Evolutionary conservation across 1,140 invertebrate genomes (phyloP).

Genomic region (Aphaenogaster floridana): DNA sequence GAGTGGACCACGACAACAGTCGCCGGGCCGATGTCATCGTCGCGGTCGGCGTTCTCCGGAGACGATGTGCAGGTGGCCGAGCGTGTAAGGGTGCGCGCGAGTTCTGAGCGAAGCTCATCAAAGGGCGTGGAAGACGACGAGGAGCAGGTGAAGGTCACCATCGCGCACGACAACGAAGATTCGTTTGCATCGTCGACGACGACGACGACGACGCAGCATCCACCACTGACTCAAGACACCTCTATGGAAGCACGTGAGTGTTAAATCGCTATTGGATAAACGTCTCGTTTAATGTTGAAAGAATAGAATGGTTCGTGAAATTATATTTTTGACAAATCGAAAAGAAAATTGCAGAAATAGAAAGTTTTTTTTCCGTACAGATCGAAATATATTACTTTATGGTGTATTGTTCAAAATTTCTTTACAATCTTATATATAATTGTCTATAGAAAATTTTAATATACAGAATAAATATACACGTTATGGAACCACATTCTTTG

Average conservation of each 20-base stretch:
- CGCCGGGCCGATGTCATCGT: slow-evolving; percentile 84
- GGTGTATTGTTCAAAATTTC: background rate
- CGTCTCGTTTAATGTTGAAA: background rate
- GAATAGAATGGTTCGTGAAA: background rate
- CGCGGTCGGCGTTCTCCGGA: slow-evolving; percentile 79
- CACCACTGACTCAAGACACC: slow-evolving; percentile 81
- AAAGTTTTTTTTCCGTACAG: background rate
- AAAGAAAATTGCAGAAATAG: background rate
- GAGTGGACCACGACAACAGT: slow-evolving; percentile 80
- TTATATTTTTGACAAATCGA: background rate
- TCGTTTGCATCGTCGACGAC: slow-evolving; percentile 57
- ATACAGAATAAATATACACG: background rate
- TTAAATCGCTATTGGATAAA: background rate
- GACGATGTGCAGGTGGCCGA: slow-evolving; percentile 81
- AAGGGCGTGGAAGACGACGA: slow-evolving; percentile 58
- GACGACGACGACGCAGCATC: slow-evolving; percentile 79
- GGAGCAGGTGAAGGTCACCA: slow-evolving; percentile 68
- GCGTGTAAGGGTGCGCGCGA: slow-evolving; percentile 78
- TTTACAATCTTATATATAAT: background rate
- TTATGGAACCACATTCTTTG: background rate
- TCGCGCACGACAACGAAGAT: slow-evolving; percentile 50
- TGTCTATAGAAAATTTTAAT: background rate
- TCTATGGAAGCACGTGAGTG: slow-evolving; percentile 85
- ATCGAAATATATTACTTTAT: background rate
- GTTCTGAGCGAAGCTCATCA: slow-evolving; percentile 66